Evolutionary conservation across 2,888 invertebrate species (phyloP), one percentile per base, ranked within the genome.

Genomic region (Blastobasis adustella): DNA sequence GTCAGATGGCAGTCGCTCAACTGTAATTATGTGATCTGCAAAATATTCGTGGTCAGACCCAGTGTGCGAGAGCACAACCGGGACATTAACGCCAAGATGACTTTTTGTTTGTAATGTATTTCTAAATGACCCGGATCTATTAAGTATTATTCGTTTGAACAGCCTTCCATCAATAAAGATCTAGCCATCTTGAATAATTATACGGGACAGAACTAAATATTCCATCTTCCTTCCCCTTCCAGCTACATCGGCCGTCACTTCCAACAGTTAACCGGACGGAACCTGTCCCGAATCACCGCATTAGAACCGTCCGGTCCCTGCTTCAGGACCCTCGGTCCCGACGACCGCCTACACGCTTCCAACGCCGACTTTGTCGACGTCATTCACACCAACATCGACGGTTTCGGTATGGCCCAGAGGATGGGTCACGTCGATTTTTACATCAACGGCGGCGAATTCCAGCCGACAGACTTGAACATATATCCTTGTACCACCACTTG

Each of bases 381-480:
- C 0, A 60, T 88, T 5, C 87, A 88, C 49, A 86, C 86, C 0
- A 88, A 87, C 50, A 84, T 87, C n/a, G 88, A 88, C 47, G 87
- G 80, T 0, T 87, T 73, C 23, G 88, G 88, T 0, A 87, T 88
- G 85, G 84, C 86, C 0, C 59, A 73, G 0, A 68, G 62, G 0
- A 84, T 87, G 85, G 88, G 88, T 0, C 87, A 88, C 50, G 76
- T 87, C 0, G 86, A 88, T 51, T 72, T 84, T 36, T 88, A 84
- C 54, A 67, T 87, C 1, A 88, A 88, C 45, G 88, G 88, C 0
- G 88, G 87, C 0, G 88, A 88, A 54, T 87, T 69, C 58, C 87
- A 88, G 57, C 86, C 87, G 0, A 73, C 83, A 0, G 82, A 86
- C 41, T 59, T 85, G 1, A 67, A 58, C 5, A 53, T 78, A 1